These are phyloP conservation scores for Burhinus oedicnemus DNA, from an alignment of 2,113 vertebrate genomes.

Conservation along the genomic window DNA sequence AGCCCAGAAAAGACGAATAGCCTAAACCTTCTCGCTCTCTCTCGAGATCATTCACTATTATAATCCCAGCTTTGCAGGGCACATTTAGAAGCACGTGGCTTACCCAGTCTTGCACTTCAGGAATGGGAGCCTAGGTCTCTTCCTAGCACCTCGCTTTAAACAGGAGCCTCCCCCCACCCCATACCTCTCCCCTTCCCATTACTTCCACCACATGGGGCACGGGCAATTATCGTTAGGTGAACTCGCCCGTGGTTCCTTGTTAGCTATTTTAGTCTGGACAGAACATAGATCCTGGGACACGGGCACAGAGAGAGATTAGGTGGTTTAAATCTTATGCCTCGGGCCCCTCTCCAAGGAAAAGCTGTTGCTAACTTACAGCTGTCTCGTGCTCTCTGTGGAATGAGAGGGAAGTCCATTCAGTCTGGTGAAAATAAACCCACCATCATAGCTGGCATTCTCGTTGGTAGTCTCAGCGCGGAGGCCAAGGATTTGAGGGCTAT, in stretches of 20 bases:
- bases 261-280: neutral
- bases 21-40: neutral
- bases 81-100: neutral
- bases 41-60: neutral
- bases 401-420: slow-evolving; percentile 70
- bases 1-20: neutral
- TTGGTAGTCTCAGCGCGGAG: slow-evolving; percentile 60
- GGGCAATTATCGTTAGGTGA: neutral
- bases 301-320: slow-evolving; percentile 34
- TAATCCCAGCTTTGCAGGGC: neutral
- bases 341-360: slow-evolving; percentile 68
- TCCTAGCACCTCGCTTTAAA: neutral
- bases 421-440: slow-evolving; percentile 69
- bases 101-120: neutral
- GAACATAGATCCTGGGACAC: neutral
- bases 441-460: slow-evolving; percentile 68
- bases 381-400: slow-evolving; percentile 70
- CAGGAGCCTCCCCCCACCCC: neutral
- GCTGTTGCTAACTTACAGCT: slow-evolving; percentile 67
- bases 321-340: slow-evolving; percentile 61
- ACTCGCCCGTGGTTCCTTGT: neutral
- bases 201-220: neutral
- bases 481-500: slow-evolving; percentile 68
- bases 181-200: neutral
- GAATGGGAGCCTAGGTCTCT: neutral